These are phyloP conservation scores for Myripristis jacobus DNA, from an alignment of 2,797 vertebrate genomes.

Conservation along the genomic window DNA sequence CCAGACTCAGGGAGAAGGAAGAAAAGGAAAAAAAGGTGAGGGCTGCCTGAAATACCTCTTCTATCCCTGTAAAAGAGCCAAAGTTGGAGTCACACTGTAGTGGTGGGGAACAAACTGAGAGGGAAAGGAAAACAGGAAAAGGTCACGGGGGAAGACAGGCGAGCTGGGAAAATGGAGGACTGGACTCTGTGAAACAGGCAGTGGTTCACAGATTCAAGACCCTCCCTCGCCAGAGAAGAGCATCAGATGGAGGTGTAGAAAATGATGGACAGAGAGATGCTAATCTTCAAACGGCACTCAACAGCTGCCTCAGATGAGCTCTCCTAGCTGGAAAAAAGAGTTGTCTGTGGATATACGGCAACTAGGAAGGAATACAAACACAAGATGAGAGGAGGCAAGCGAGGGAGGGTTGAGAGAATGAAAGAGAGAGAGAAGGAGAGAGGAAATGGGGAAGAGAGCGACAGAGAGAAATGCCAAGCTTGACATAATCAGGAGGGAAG, in stretches of 20 bases:
- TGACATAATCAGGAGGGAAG: slow-evolving; percentile 46
- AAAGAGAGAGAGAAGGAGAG: slow-evolving; percentile 1
- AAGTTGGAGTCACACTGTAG: slow-evolving; percentile 29
- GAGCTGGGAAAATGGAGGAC: slow-evolving; percentile 41
- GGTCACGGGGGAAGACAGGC: slow-evolving; percentile 32
- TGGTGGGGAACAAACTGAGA: slow-evolving; percentile 29
- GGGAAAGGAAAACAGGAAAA: slow-evolving; percentile 22
- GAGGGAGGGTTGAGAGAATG: slow-evolving; percentile 13
- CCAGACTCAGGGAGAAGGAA: neutral
- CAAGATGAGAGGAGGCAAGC: slow-evolving; percentile 16
- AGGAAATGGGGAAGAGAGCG: slow-evolving; percentile 5
- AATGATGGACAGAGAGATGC: slow-evolving; percentile 34
- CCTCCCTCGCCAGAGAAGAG: neutral
- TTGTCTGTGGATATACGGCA: slow-evolving; percentile 13
- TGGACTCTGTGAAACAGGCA: slow-evolving; percentile 37
- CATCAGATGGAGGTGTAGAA: neutral
- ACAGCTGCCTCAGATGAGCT: slow-evolving; percentile 12
- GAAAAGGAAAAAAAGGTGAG: slow-evolving; percentile 14
- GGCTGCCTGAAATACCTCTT: slow-evolving; percentile 35
- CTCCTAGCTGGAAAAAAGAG: slow-evolving; percentile 19
- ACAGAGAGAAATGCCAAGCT: slow-evolving; percentile 28
- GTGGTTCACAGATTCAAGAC: slow-evolving; percentile 17
- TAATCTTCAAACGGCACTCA: slow-evolving; percentile 44
- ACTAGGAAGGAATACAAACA: slow-evolving; percentile 48
- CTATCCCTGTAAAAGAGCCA: slow-evolving; percentile 25